A percentile compares a stretch with the other conserved stretches of the same genome.
These are phyloP conservation scores for Drosophila koepferae DNA, from an alignment of 2,888 invertebrate species.

Conservation along the genomic window DNA sequence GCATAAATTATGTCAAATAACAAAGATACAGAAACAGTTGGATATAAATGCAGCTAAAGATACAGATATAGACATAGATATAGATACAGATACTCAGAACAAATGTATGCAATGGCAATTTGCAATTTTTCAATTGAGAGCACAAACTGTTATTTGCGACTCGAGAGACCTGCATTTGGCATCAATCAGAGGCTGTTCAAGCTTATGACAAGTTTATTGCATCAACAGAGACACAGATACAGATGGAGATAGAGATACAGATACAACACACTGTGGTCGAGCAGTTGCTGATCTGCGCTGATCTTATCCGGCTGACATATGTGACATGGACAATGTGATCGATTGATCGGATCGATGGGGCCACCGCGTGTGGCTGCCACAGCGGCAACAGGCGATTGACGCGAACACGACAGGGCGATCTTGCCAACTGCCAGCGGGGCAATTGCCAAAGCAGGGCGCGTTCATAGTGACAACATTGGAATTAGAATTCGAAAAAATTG, in stretches of 20 bases:
- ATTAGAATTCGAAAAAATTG: neutral
- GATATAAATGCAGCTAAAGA: neutral
- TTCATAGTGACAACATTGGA: slow-evolving; percentile 11
- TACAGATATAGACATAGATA: slow-evolving; percentile 9
- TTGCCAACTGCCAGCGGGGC: slow-evolving; percentile 36
- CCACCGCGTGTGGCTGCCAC: slow-evolving; percentile 50
- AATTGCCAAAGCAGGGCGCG: slow-evolving; percentile 1
- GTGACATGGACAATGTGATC: slow-evolving; percentile 52
- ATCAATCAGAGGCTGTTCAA: slow-evolving; percentile 33
- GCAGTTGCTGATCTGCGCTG: slow-evolving; percentile 19
- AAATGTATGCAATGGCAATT: slow-evolving; percentile 35
- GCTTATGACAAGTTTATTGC: slow-evolving; percentile 48
- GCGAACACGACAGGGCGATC: slow-evolving; percentile 19
- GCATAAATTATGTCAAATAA: slow-evolving; percentile 49
- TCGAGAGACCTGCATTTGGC: slow-evolving; percentile 18
- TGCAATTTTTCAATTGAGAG: slow-evolving; percentile 35
- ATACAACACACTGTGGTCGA: slow-evolving; percentile 15
- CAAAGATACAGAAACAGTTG: slow-evolving; percentile 3
- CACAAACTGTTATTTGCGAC: slow-evolving; percentile 25
- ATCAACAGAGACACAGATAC: slow-evolving; percentile 2
- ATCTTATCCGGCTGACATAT: slow-evolving; percentile 50
- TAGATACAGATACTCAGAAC: slow-evolving; percentile 34
- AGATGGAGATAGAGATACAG: neutral
- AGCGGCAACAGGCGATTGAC: slow-evolving; percentile 22
- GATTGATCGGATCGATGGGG: slow-evolving; percentile 43